Percentiles rank a stretch among this genome's conserved stretches.
Conservation (phyloP, 2,113 vertebrate genomes). For the Tauraco erythrolophus region DNA sequence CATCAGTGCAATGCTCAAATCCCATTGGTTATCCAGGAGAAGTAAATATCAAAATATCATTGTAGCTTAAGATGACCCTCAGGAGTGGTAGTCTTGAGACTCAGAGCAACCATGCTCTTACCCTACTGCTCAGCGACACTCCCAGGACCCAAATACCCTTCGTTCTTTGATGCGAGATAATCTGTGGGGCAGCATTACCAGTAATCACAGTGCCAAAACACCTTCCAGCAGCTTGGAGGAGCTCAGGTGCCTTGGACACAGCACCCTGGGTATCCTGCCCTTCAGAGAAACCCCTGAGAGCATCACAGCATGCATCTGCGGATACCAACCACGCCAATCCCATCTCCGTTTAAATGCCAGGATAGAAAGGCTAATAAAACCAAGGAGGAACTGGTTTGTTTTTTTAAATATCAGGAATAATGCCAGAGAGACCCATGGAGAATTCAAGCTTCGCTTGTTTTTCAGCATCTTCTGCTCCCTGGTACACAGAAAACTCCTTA, state of each 20-base stretch:
- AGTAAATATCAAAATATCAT: neutral
- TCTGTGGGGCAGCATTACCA: accelerated
- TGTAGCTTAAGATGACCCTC: neutral
- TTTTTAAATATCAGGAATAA: slow-evolving; percentile 53
- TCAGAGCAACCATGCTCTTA: neutral
- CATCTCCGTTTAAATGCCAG: slow-evolving; percentile 36
- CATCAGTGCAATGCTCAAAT: neutral
- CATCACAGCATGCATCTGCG: neutral
- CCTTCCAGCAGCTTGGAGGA: neutral
- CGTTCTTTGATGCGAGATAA: accelerated
- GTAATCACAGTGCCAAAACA: accelerated
- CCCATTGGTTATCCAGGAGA: neutral
- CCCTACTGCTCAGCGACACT: neutral
- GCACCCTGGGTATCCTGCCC: neutral
- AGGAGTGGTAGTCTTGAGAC: neutral
- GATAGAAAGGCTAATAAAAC: slow-evolving; percentile 28
- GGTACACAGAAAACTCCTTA: neutral
- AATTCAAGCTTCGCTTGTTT: slow-evolving; percentile 41
- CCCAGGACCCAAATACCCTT: neutral
- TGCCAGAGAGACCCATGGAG: slow-evolving; percentile 1
- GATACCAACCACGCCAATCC: neutral
- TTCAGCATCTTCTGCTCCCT: neutral
- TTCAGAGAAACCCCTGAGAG: neutral
- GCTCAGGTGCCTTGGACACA: neutral
- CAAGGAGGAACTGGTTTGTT: neutral